phyloP scores from a whole-genome alignment of 2,797 vertebrate genomes.

The Amniataba percoides region DNA sequence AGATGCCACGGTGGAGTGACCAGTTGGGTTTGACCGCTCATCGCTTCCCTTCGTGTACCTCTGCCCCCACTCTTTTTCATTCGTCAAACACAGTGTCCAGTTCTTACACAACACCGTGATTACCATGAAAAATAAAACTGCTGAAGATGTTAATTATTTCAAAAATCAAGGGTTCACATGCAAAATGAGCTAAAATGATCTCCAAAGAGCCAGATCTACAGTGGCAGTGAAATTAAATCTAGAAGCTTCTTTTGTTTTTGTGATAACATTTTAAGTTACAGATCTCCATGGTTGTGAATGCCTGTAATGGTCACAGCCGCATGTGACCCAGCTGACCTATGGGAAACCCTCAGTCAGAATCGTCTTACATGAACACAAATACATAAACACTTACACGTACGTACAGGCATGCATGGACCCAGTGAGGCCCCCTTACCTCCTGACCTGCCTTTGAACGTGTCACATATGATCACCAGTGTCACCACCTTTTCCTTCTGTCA shows the following conservation, averaged over 20 bases:
- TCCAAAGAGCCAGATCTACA: too few species aligned
- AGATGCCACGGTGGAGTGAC: constrained; percentile 26
- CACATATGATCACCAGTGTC: constrained; percentile 9
- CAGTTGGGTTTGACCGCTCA: constrained; percentile 38
- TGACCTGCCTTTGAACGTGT: constrained; percentile 36
- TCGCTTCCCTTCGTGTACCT: constrained; percentile 1
- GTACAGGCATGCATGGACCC: background rate
- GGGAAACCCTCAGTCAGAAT: constrained; percentile 58
- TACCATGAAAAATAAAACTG: constrained; percentile 10
- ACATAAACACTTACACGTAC: constrained; percentile 31
- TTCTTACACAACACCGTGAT: constrained; percentile 12
- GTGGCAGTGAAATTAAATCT: too few species aligned
- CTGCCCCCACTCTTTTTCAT: constrained; percentile 34
- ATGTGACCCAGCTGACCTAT: constrained; percentile 51
- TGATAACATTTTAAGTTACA: too few species aligned
- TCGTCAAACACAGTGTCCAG: constrained; percentile 8
- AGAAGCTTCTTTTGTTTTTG: too few species aligned
- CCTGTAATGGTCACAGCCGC: constrained; percentile 48
- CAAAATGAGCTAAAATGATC: background rate
- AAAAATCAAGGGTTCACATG: background rate
- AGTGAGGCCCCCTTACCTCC: constrained; percentile 2
- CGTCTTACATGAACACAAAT: constrained; percentile 42
- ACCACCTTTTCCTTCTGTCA: constrained; percentile 10
- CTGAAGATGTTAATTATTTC: background rate
- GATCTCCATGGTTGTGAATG: too few species aligned